Conservation (phyloP, 2,797 vertebrate genomes). For the Gallinago stenura region DNA sequence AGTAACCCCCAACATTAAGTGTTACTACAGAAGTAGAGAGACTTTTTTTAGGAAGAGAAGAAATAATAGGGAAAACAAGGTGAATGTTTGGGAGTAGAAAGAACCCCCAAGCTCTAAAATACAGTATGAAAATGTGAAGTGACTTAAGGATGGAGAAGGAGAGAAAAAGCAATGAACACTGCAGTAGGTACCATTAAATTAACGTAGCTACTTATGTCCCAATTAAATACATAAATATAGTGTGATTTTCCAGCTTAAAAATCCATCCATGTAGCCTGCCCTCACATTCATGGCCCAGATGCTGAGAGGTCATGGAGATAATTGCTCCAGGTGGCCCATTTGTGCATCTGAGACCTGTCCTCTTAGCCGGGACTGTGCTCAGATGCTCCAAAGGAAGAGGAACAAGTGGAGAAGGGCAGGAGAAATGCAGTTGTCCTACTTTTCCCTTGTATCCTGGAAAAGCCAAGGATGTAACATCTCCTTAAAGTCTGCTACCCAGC, state of each 20-base stretch:
- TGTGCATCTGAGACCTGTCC: neutral
- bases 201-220: neutral
- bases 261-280: neutral
- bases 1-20: neutral
- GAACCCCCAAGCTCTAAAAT: neutral
- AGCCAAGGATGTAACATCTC: neutral
- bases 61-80: neutral
- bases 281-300: neutral
- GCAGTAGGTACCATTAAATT: neutral
- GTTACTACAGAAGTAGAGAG: neutral
- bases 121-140: neutral
- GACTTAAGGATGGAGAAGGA: neutral
- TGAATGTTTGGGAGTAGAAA: neutral
- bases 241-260: neutral
- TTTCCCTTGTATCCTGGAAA: neutral
- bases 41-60: neutral
- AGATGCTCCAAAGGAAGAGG: neutral
- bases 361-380: neutral
- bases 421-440: neutral
- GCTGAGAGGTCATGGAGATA: neutral
- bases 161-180: neutral
- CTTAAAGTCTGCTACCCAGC: neutral
- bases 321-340: neutral
- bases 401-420: neutral
- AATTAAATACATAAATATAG: neutral